phyloP scores from a whole-genome alignment of 1,140 invertebrate genomes.

The Tigriopus japonicus region DNA sequence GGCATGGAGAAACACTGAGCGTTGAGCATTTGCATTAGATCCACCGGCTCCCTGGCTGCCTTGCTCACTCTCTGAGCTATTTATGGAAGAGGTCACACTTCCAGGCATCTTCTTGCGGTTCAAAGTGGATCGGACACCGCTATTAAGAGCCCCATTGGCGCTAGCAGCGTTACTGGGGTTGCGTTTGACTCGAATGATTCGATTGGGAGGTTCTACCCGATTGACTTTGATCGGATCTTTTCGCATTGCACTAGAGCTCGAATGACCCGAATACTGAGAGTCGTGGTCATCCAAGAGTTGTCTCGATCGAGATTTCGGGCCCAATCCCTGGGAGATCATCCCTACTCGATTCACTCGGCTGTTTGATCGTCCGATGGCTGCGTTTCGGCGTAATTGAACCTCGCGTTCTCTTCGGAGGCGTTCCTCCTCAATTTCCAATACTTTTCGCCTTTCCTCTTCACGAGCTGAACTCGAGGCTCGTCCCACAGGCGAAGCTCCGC shows the following conservation, averaged over 20 bases:
- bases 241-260: background rate
- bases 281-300: background rate
- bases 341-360: background rate
- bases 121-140: background rate
- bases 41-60: slow-evolving; percentile 17
- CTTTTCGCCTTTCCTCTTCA: slow-evolving; percentile 4
- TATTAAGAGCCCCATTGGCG: background rate
- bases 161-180: background rate
- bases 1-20: slow-evolving; percentile 21
- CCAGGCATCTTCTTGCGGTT: slow-evolving; percentile 10
- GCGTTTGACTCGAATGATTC: slow-evolving; percentile 1
- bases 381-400: no score
- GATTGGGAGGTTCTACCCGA: background rate
- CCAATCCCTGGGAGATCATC: background rate
- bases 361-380: background rate
- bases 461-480: background rate
- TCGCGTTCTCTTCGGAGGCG: background rate
- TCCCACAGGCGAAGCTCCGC: background rate
- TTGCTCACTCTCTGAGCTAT: slow-evolving; percentile 19
- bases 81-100: slow-evolving; percentile 15
- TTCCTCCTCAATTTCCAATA: slow-evolving; percentile 6
- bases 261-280: slow-evolving; percentile 10
- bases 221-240: background rate
- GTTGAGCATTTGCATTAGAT: slow-evolving; percentile 16
- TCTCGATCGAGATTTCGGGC: background rate